Percentiles rank a stretch among this genome's conserved stretches.
phyloP scores from a whole-genome alignment of 2,888 invertebrate species.

The Acanthosepion pharaonis region DNA sequence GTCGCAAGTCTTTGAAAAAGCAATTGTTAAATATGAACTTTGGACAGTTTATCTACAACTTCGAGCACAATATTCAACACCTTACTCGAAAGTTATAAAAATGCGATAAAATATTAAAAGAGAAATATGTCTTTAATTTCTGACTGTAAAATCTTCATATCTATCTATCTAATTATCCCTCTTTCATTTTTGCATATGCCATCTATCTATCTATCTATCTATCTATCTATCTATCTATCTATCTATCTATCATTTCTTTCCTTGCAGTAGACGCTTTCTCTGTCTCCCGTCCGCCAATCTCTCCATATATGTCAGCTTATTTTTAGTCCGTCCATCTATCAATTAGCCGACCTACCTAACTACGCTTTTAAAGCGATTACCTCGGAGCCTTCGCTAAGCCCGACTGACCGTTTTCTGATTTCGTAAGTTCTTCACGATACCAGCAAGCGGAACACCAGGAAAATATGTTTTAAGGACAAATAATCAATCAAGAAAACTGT shows the following conservation, averaged over 20 bases:
- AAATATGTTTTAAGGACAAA: background rate
- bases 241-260: background rate
- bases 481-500: background rate
- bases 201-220: background rate
- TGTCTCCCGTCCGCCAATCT: background rate
- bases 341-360: slow-evolving; percentile 7
- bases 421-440: background rate
- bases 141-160: background rate
- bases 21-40: no score
- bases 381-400: background rate
- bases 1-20: no score
- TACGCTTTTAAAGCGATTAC: background rate
- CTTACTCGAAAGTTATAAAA: no score
- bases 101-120: no score
- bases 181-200: background rate
- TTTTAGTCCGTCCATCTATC: slow-evolving; percentile 2
- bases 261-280: background rate
- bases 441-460: background rate
- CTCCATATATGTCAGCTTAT: background rate
- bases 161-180: background rate
- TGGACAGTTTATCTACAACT: no score
- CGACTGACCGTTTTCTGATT: background rate
- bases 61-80: no score
- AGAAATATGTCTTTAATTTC: no score
- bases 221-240: background rate